phyloP scores from a whole-genome alignment of 2,113 vertebrate genomes.

The Leucopsar rothschildi region DNA sequence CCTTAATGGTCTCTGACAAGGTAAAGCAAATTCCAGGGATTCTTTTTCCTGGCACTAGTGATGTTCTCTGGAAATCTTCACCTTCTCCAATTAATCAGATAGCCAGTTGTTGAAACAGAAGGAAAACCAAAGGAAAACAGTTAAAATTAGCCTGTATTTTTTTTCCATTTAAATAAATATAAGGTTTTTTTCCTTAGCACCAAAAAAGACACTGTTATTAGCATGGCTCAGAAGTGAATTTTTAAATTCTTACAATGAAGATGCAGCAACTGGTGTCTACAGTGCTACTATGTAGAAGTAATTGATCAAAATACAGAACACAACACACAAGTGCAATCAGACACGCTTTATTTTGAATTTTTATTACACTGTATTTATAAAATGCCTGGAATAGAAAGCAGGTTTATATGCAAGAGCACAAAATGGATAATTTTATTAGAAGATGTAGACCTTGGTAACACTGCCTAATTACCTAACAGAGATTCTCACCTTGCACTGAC shows the following conservation, averaged over 20 bases:
- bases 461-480: neutral
- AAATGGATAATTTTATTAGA: neutral
- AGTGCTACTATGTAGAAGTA: neutral
- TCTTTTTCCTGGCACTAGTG: neutral
- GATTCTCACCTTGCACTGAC: neutral
- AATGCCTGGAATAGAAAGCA: constrained; percentile 1
- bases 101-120: neutral
- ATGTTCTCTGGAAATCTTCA: neutral
- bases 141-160: neutral
- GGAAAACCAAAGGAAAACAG: neutral
- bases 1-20: neutral
- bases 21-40: neutral
- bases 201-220: neutral
- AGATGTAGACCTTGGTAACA: neutral
- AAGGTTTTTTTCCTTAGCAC: neutral
- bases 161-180: neutral
- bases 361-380: constrained; percentile 43
- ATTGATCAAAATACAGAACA: neutral
- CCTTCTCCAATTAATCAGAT: neutral
- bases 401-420: neutral
- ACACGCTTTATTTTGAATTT: constrained; percentile 66
- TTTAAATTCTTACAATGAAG: neutral
- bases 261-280: neutral
- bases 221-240: neutral
- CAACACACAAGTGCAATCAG: neutral